These are phyloP conservation scores for Nothoprocta pentlandii DNA, from an alignment of 2,113 vertebrate species.

Conservation along the genomic window DNA sequence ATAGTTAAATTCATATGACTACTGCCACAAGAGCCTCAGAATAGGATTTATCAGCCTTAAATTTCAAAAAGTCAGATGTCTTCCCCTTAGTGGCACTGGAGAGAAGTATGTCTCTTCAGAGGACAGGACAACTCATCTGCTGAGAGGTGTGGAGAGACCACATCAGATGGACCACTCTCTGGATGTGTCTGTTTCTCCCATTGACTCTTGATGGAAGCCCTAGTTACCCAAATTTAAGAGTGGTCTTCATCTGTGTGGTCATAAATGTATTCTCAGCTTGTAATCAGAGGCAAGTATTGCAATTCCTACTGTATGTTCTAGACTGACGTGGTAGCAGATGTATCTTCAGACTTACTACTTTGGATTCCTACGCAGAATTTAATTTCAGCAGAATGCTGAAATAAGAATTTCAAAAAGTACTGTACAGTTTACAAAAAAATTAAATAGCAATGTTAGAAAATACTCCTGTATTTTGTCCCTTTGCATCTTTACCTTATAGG, in stretches of 20 bases:
- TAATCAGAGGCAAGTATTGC: background rate
- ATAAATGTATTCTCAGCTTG: background rate
- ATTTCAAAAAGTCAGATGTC: background rate
- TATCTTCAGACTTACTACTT: background rate
- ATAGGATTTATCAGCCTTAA: background rate
- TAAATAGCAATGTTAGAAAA: background rate
- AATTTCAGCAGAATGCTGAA: background rate
- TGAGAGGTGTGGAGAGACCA: background rate
- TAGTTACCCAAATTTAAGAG: fast-evolving
- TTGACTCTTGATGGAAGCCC: background rate
- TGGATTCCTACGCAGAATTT: background rate
- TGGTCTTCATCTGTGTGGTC: background rate
- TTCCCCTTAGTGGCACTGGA: background rate
- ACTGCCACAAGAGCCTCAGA: background rate
- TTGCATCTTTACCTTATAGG: background rate
- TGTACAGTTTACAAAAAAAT: background rate
- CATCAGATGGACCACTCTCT: fast-evolving
- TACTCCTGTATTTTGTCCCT: background rate
- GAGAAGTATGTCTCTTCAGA: background rate
- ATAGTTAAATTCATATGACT: background rate
- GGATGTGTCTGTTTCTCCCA: background rate
- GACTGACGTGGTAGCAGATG: background rate
- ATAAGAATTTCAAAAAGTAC: background rate
- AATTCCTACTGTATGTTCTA: background rate
- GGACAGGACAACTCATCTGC: background rate